Base-by-base conservation (phyloP, 2,888 invertebrate genomes). In the Acleris emargana region DNA sequence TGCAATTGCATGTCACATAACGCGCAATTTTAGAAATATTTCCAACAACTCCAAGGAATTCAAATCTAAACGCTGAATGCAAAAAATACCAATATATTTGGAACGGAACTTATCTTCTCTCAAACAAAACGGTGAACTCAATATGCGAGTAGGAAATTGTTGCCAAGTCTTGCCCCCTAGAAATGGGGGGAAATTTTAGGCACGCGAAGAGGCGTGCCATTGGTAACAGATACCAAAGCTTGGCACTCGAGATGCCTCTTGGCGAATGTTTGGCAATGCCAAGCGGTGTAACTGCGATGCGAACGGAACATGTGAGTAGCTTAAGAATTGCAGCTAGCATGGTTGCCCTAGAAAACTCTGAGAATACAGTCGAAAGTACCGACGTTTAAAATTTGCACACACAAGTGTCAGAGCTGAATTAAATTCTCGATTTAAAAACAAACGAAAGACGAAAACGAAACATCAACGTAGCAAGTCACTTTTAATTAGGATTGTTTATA, bases 71-170 rank as follows among this genome's bases (percentile, higher is more conserved):
- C 53, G 76, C 75, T 76, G 76, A 80, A 82, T 81, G 80, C 81
- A 81, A 81, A 81, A 81, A 77, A 80, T 76, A 80, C 81, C 81
- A 84, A 87, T 84, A 86, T 81, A 85, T 85, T 85, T 84, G 84
- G 83, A 81, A 75, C 77, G 69, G 67, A 58, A 68, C 73, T 74
- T 77, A 77, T 76, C 79, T 79, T 78, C 82, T 75, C 81, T 84
- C 87, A 83, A 84, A 88, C 87, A 84, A 87, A 85, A 84, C 82
- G 83, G 75, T 81, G 82, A 81, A 86, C 87, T 87, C 88, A 89
- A 90, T 89, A 89, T 88, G 87, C 84, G 84, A 77, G 78, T 77
- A 73, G 78, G 79, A 81, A 81, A 84, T 79, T 76, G 82, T 76
- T 91, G 90, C 90, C 90, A 90, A 89, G 78, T 81, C 77, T 73